These are phyloP conservation scores for Paracentrotus lividus DNA, from an alignment of 53 echinoderm and acorn worm genomes.

Conservation along the genomic window DNA sequence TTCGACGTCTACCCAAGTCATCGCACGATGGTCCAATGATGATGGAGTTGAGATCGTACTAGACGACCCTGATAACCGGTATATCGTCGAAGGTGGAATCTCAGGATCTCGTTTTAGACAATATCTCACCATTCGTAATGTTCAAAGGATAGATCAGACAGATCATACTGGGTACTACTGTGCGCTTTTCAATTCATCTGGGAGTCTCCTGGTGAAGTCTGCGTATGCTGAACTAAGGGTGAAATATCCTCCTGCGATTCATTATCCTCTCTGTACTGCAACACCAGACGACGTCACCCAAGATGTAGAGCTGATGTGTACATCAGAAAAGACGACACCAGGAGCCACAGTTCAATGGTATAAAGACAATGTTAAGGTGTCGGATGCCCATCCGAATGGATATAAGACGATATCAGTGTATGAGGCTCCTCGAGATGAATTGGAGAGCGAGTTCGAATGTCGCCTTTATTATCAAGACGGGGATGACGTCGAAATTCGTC, in stretches of 20 bases:
- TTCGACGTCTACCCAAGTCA: not conserved
- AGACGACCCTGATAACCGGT: not conserved
- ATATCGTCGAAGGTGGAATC: not conserved
- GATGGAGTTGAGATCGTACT: slow-evolving; percentile 9
- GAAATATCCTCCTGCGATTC: slow-evolving; percentile 48
- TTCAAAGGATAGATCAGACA: slow-evolving; percentile 40
- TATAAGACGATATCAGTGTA: not conserved
- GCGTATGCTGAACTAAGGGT: not conserved
- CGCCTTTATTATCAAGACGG: slow-evolving; percentile 16
- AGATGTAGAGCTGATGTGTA: slow-evolving; percentile 4
- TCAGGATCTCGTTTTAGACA: not conserved
- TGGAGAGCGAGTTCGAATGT: slow-evolving; percentile 45
- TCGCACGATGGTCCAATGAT: slow-evolving; percentile 46
- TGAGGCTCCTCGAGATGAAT: not conserved
- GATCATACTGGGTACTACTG: slow-evolving; percentile 43
- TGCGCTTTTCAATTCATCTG: not conserved
- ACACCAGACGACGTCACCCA: slow-evolving; percentile 28
- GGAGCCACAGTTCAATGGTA: slow-evolving; percentile 56
- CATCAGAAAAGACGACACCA: slow-evolving; percentile 51
- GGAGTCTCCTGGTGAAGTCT: not conserved
- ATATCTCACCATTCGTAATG: slow-evolving; percentile 19
- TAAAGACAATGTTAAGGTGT: not conserved
- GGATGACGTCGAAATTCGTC: not conserved
- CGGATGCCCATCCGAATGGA: not conserved
- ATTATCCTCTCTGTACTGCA: slow-evolving; percentile 63